A percentile compares a stretch with the other conserved stretches of the same genome.
phyloP scores from a whole-genome alignment of 2,113 vertebrate species.

The Marmota monax region DNA sequence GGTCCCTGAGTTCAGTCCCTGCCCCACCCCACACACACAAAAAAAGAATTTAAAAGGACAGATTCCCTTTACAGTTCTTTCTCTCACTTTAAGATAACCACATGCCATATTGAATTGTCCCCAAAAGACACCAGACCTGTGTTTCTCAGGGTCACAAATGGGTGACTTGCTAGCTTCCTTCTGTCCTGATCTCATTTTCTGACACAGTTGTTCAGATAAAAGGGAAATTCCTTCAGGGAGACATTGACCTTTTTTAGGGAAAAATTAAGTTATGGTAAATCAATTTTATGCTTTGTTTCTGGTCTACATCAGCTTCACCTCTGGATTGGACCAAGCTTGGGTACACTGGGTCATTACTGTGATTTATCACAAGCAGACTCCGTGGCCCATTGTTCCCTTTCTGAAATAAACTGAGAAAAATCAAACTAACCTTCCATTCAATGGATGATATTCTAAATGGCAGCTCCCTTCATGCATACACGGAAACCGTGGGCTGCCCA shows the following conservation, averaged over 20 bases:
- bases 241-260: neutral
- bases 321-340: conserved; percentile 63
- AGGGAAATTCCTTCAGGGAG: conserved; percentile 65
- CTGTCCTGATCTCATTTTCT: conserved; percentile 40
- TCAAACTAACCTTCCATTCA: conserved; percentile 71
- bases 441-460: conserved; percentile 79
- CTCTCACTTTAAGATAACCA: conserved; percentile 6
- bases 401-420: conserved; percentile 83
- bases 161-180: conserved; percentile 25
- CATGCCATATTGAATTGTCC: neutral
- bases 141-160: conserved; percentile 30
- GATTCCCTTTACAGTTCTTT: neutral
- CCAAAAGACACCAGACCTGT: neutral
- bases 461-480: conserved; percentile 78
- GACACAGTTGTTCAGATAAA: conserved; percentile 36
- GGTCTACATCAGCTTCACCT: conserved; percentile 30
- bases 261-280: conserved; percentile 74
- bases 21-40: neutral
- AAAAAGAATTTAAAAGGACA: conserved; percentile 6
- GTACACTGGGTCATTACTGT: conserved; percentile 50
- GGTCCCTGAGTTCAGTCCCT: too few species aligned
- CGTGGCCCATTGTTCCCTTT: conserved; percentile 37
- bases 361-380: conserved; percentile 75
- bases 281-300: conserved; percentile 66
- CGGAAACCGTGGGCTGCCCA: conserved; percentile 73